phyloP scores from a whole-genome alignment of 2,888 invertebrate genomes.

The Anthoptus insignis region DNA sequence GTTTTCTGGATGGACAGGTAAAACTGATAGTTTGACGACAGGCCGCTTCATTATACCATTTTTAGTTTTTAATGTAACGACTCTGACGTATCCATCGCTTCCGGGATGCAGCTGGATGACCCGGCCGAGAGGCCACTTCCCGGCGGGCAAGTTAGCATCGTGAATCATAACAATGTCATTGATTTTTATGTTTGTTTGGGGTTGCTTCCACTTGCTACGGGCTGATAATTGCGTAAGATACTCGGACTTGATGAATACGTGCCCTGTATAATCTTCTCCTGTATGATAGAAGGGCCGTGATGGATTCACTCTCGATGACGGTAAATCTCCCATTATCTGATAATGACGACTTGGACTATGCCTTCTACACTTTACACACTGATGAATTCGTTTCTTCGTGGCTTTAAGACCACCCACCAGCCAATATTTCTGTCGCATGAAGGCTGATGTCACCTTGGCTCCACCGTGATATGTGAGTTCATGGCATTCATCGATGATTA shows the following conservation, averaged over 20 bases:
- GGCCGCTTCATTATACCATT: constrained; percentile 25
- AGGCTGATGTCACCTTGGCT: constrained; percentile 31
- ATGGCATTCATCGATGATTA: constrained; percentile 43
- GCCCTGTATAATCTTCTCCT: neutral
- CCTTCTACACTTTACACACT: constrained; percentile 18
- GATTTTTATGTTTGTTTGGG: constrained; percentile 7
- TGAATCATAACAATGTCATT: constrained; percentile 21
- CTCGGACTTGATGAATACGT: neutral
- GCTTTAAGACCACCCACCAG: constrained; percentile 13
- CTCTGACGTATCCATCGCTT: too few relatives aligned
- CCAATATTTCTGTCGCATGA: constrained; percentile 39
- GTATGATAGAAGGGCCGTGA: neutral
- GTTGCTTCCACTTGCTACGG: constrained; percentile 19
- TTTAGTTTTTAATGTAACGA: constrained; percentile 22
- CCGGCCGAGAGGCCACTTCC: constrained; percentile 9
- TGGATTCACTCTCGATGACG: neutral
- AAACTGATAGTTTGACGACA: neutral
- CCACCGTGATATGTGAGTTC: constrained; percentile 42
- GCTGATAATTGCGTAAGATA: too few relatives aligned
- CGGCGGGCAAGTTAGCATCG: constrained; percentile 19
- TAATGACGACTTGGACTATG: constrained; percentile 17
- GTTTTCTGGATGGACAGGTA: too few relatives aligned
- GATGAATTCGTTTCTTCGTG: neutral
- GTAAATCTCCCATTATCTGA: constrained; percentile 43
- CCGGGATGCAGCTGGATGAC: constrained; percentile 14